Base-by-base conservation (phyloP, 2,888 invertebrate species). In the Ectemnius cavifrons region DNA sequence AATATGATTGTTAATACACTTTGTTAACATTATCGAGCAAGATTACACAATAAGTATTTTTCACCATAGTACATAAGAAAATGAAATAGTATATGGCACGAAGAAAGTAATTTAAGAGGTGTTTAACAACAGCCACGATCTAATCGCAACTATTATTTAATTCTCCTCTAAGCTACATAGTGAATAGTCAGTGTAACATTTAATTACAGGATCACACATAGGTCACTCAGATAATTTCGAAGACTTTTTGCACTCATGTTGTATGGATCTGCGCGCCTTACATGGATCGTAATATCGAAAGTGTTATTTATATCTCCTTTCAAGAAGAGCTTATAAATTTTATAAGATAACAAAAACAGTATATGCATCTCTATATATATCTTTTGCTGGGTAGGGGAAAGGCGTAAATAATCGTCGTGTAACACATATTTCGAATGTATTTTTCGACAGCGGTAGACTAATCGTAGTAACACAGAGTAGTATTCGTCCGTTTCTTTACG, bases 31-130 rank as follows among this genome's bases (percentile, higher is more conserved):
- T 87, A 86, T 81, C 71, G 76, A 81, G 78, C 68, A 82, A 77
- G 74, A 80, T 78, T 83, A 85, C 71, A 79, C 69, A 71, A 83
- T 84, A 85, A 84, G 85, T 85, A 81, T 86, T 84, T 86, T 85
- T 83, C 84, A 84, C 70, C 61, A 65, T 85, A 85, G 78, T 52
- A 49, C 65, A 57, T 75, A 73, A 75, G 70, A 56, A 23, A 46
- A 6, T 16, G 52, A 16, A 52, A 52, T 52, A 52, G 16, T 16
- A 52, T 14, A 52, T 52, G n/a, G 16, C 37, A 52, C 52, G n/a
- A n/a, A 57, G 61, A 47, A 45, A 60, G 62, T 79, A 80, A 71
- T 73, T 80, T 80, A 80, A 77, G 71, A 45, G 75, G 16, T 61
- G 56, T 79, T 70, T 77, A 66, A 71, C 28, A 69, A 75, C 56